These are phyloP conservation scores for Dinoponera quadriceps DNA, from an alignment of 1,140 invertebrate genomes.

Conservation along the genomic window DNA sequence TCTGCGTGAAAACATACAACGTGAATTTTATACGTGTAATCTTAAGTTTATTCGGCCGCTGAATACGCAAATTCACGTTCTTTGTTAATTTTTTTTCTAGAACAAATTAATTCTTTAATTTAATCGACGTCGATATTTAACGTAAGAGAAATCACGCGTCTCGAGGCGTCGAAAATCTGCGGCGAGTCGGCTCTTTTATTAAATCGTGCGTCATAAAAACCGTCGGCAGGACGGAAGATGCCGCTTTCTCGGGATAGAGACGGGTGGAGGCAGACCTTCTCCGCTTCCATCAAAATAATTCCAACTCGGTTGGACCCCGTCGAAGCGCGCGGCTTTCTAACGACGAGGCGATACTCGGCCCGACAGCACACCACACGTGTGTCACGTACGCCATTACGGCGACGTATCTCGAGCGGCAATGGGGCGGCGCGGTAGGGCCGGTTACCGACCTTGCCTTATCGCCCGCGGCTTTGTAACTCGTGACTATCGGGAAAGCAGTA, in stretches of 20 bases:
- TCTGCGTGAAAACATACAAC: too few species aligned
- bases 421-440: slow-evolving; percentile 57
- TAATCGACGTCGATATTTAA: too few species aligned
- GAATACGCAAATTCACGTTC: too few species aligned
- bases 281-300: slow-evolving; percentile 44
- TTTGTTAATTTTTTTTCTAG: too few species aligned
- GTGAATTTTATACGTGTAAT: too few species aligned
- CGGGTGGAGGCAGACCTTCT: background rate
- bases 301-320: slow-evolving; percentile 8
- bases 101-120: too few species aligned
- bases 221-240: background rate
- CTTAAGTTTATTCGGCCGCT: too few species aligned
- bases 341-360: slow-evolving; percentile 41
- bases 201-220: background rate
- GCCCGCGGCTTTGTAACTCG: slow-evolving; percentile 63
- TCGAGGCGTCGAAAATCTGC: too few species aligned
- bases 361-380: slow-evolving; percentile 42
- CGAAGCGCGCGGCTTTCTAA: slow-evolving; percentile 24
- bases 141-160: too few species aligned
- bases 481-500: slow-evolving; percentile 72
- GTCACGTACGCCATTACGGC: slow-evolving; percentile 52
- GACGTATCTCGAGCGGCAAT: slow-evolving; percentile 31
- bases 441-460: slow-evolving; percentile 78
- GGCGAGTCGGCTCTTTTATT: too few species aligned
- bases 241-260: background rate